Evolutionary conservation across 2,797 vertebrate species (phyloP).

Genomic region (Peromyscus aztecus): DNA sequence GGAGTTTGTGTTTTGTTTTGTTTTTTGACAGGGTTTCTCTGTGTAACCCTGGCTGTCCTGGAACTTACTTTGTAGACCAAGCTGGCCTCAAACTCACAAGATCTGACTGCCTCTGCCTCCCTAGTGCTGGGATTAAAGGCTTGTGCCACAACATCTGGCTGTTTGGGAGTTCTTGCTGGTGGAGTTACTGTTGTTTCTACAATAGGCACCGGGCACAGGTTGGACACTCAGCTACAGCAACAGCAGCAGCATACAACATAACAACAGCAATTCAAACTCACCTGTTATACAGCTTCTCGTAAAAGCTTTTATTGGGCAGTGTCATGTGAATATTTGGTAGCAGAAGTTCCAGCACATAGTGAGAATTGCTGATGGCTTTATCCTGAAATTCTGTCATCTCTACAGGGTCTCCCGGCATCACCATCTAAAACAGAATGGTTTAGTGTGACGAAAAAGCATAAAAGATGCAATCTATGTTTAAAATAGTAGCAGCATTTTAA

Average conservation of each 20-base stretch:
- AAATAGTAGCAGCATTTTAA: background rate
- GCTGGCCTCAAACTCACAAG: background rate
- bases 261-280: slow-evolving; percentile 76
- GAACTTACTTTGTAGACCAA: background rate
- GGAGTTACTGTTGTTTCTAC: background rate
- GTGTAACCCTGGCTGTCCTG: background rate
- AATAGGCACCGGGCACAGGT: background rate
- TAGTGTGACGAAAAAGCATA: background rate
- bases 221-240: background rate
- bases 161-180: background rate
- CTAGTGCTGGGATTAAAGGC: background rate
- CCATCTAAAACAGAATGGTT: slow-evolving; percentile 91
- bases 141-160: background rate
- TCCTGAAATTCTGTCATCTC: slow-evolving; percentile 99
- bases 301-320: slow-evolving; percentile 95
- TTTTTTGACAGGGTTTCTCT: background rate
- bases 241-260: rapidly evolving
- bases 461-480: slow-evolving; percentile 29
- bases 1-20: background rate
- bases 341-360: slow-evolving; percentile 95
- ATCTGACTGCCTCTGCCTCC: background rate
- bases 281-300: slow-evolving; percentile 99
- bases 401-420: slow-evolving; percentile 96
- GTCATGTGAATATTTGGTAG: slow-evolving; percentile 94
- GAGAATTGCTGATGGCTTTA: slow-evolving; percentile 97